Base-by-base conservation (phyloP, 2,797 vertebrate genomes). In the Trematomus bernacchii region DNA sequence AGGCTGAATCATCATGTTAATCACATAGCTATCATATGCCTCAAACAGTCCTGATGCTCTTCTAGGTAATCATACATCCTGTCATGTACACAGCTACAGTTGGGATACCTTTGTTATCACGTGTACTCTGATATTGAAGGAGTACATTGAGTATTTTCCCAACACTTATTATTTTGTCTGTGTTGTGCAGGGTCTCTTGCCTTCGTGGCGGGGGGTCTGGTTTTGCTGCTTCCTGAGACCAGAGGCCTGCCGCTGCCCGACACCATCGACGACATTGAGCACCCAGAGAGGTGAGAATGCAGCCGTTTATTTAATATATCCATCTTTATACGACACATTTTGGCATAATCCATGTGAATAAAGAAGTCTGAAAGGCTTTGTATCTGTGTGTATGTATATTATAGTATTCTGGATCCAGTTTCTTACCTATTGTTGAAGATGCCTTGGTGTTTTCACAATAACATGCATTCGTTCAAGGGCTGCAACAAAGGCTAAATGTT, bases 181-280 rank as follows among this genome's bases (percentile, higher is more conserved):
- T 42, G 48, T 16, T 40, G 30, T 42, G 48, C 62, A 99, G 97
- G 97, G 51, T 77, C 93, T 79, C 89, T 98, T 4, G 96, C 97
- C 0, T 91, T 96, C 21, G 0, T 97, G 47, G 97, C 97, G 1
- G 97, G 97, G 2, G 83, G 94, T 43, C 88, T 98, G 27, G 97
- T 99, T 42, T 87, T 98, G 84, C 83, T 98, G 85, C 91, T 99
- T 60, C 98, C 98, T 16, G 98, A 99, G 89, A 99, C 98, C 85
- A 97, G 91, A 91, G 97, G 97, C 3, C 92, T 96, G 0, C 88
- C 95, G 57, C 95, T 99, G 79, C 98, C 98, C 0, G 97, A 99
- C 77, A 98, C 97, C 60, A 96, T 99, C 40, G 94, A 98, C 0
- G 97, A 99, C 33, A 96, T 98, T 0, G 98, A 99, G 66, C 93